Percentiles rank a stretch among this genome's conserved stretches.
phyloP scores from a whole-genome alignment of 30 jellyfish, hydroid and myxozoan species.

The Aurelia sp. region DNA sequence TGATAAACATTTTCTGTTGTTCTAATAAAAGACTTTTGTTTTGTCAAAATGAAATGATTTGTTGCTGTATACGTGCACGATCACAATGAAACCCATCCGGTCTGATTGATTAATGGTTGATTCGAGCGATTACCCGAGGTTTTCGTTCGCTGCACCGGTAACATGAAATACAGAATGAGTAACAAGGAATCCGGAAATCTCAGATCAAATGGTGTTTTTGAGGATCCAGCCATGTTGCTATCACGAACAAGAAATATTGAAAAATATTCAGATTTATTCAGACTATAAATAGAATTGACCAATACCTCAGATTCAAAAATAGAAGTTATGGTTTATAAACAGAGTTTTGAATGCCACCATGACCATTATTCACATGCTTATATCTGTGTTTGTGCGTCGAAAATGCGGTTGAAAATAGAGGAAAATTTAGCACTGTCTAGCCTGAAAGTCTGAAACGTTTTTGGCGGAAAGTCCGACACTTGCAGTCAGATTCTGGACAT shows the following conservation, averaged over 20 bases:
- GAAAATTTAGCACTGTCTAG: too few relatives aligned
- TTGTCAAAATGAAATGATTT: not conserved
- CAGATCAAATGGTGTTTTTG: not conserved
- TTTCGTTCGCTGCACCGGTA: not conserved
- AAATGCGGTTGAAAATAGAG: too few relatives aligned
- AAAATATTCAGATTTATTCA: not conserved
- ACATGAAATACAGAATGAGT: not conserved
- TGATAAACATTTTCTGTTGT: not conserved
- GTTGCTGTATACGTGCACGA: not conserved
- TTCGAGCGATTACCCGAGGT: not conserved
- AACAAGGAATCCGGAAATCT: constrained; percentile 24
- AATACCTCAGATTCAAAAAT: not conserved
- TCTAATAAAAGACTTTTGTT: not conserved
- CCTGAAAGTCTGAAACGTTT: too few relatives aligned
- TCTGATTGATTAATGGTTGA: not conserved
- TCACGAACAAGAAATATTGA: constrained; percentile 26
- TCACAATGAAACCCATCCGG: not conserved
- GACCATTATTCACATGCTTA: too few relatives aligned
- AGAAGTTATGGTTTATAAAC: too few relatives aligned
- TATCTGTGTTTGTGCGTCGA: too few relatives aligned
- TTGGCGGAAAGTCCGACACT: too few relatives aligned
- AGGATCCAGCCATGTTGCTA: not conserved
- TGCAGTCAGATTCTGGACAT: too few relatives aligned
- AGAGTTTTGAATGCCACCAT: too few relatives aligned
- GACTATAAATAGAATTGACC: not conserved